phyloP scores from a whole-genome alignment of 2,797 vertebrate species.

The Acrocephalus scirpaceus region DNA sequence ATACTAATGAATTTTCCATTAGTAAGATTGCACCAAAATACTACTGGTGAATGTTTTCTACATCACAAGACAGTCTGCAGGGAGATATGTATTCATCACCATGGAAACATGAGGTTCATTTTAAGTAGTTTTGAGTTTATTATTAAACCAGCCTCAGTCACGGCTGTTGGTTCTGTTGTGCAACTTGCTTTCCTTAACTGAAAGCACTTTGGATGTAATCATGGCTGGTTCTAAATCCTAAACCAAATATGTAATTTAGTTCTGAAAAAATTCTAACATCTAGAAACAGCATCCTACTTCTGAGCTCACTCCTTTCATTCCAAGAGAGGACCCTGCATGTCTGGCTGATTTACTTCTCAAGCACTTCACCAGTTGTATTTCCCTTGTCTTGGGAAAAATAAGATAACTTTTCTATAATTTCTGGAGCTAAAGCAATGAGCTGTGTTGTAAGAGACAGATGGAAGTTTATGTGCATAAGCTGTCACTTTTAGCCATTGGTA shows the following conservation, averaged over 20 bases:
- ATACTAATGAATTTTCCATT: conserved; percentile 36
- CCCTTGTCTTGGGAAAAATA: background rate
- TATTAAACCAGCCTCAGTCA: conserved; percentile 28
- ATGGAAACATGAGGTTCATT: conserved; percentile 51
- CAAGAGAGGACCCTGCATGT: background rate
- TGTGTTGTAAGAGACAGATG: background rate
- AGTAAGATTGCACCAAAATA: conserved; percentile 15
- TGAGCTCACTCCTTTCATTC: background rate
- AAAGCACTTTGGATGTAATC: background rate
- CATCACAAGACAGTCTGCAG: background rate
- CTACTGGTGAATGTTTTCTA: conserved; percentile 1
- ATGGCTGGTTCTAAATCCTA: background rate
- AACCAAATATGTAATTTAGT: background rate
- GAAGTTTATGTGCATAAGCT: background rate
- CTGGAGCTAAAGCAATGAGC: background rate
- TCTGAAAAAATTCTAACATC: background rate
- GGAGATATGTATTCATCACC: conserved; percentile 34
- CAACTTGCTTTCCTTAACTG: background rate
- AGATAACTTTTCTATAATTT: background rate
- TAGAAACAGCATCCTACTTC: background rate
- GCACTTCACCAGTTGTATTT: background rate
- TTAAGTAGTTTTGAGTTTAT: conserved; percentile 55
- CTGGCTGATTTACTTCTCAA: background rate
- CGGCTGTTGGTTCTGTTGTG: background rate
- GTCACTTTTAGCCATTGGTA: background rate